Base-by-base conservation (phyloP, 2,797 vertebrate genomes). In the Thamnophis elegans region DNA sequence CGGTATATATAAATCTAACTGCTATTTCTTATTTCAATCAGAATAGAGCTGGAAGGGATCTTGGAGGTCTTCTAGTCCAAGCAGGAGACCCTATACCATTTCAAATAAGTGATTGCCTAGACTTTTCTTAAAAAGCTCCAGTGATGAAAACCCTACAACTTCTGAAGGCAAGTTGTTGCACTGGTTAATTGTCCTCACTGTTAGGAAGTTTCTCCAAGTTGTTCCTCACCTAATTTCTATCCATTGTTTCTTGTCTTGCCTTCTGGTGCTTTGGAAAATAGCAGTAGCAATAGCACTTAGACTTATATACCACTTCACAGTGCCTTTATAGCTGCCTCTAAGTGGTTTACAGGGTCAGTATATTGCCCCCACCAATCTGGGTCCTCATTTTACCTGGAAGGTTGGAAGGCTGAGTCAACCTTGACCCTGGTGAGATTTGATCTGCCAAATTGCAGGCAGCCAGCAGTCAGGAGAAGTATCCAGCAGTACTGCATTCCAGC, bases 1-100 rank as follows among this genome's bases (percentile, higher is more conserved):
- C n/a, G n/a, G n/a, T n/a, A n/a, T n/a, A n/a, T n/a, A n/a, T n/a
- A n/a, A n/a, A n/a, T n/a, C n/a, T n/a, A n/a, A n/a, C n/a, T n/a
- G n/a, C n/a, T n/a, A 90, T 94, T 95, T 95, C 91, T n/a, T 32
- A 68, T 68, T 73, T 36, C 32, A 73, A 73, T 73, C 32, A 36
- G 16, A 73, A 73, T 20, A 73, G 16, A 73, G 14, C 6, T 73
- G 32, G 14, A 73, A 73, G 7, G 7, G 14, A 36, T 2, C 6
- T 73, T 73, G 6, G 32, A 73, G 16, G 7, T 73, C 32, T 73
- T 73, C 32, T 73, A 36, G 7, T 36, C 32, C 32, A 36, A 18
- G 32, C 65, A 73, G 16, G 1, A 73, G n/a, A 18, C 3, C 6
- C 16, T 73, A 68, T 68, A 73, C 16, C 2, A 73, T 36, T 36